These are phyloP conservation scores for Callionymus lyra DNA, from an alignment of 2,113 vertebrate species.

Conservation along the genomic window DNA sequence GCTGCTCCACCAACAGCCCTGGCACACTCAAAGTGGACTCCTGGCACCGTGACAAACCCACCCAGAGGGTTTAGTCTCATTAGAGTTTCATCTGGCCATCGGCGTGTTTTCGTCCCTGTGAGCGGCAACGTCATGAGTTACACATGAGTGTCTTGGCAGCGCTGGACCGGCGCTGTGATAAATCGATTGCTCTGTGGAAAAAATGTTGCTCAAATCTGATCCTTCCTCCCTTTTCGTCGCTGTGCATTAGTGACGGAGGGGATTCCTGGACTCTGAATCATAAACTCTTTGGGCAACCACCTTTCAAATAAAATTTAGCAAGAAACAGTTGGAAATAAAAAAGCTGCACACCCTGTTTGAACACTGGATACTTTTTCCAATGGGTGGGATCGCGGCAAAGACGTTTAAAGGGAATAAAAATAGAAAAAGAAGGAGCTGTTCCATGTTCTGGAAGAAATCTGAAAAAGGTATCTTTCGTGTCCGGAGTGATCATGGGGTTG, in stretches of 20 bases:
- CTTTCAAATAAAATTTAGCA: constrained; percentile 37
- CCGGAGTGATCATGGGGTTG: too few species aligned
- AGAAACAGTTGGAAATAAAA: constrained; percentile 38
- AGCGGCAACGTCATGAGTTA: constrained; percentile 38
- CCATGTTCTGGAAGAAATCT: too few species aligned
- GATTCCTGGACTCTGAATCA: constrained; percentile 54
- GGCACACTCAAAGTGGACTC: constrained; percentile 14
- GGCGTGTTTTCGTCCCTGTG: constrained; percentile 35
- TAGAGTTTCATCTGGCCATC: constrained; percentile 46
- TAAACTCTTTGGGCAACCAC: constrained; percentile 23
- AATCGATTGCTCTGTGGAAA: constrained; percentile 37
- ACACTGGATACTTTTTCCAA: constrained; percentile 24
- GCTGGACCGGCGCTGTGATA: constrained; percentile 33
- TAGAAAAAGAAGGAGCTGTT: too few species aligned
- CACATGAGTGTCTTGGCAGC: constrained; percentile 42
- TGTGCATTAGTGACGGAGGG: constrained; percentile 39
- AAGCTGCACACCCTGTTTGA: constrained; percentile 26
- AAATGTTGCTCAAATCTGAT: constrained; percentile 38
- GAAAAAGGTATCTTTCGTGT: too few species aligned
- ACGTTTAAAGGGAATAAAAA: too few species aligned
- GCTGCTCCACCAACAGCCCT: constrained; percentile 11
- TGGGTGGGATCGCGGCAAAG: neutral
- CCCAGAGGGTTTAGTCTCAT: constrained; percentile 43
- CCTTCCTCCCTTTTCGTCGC: constrained; percentile 41
- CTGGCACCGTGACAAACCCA: constrained; percentile 32